These are phyloP conservation scores for Maccullochella peelii DNA, from an alignment of 2,113 vertebrate species.

Conservation along the genomic window DNA sequence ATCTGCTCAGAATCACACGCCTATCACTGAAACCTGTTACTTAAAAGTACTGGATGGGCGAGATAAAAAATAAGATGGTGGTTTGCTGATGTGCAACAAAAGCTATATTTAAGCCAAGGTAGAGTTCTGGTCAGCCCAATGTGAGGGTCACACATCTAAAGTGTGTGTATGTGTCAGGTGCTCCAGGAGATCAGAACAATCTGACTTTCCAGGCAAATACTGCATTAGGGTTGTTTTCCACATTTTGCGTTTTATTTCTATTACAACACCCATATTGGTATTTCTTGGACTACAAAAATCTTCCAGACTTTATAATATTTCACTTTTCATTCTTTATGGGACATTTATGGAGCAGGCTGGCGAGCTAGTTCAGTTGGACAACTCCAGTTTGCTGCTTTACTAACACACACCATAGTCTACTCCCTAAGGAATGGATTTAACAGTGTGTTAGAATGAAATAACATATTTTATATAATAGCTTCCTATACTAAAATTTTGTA, in stretches of 20 bases:
- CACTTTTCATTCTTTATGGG: conserved; percentile 20
- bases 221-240: background rate
- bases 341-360: conserved; percentile 19
- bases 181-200: background rate
- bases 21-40: conserved; percentile 21
- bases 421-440: background rate
- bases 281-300: background rate
- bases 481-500: no score
- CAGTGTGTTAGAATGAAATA: background rate
- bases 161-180: background rate
- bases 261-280: background rate
- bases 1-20: conserved; percentile 42
- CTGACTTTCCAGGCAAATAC: background rate
- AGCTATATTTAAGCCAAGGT: background rate
- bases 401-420: background rate
- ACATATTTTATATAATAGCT: no score
- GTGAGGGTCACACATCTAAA: conserved; percentile 1
- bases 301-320: conserved; percentile 1
- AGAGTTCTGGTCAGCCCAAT: background rate
- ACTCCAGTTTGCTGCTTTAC: background rate
- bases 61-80: background rate
- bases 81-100: conserved; percentile 12
- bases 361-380: background rate
- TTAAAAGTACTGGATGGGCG: conserved; percentile 1
- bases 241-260: conserved; percentile 2